phyloP scores from a whole-genome alignment of 2,888 invertebrate species.

The Leucozona laternaria region DNA sequence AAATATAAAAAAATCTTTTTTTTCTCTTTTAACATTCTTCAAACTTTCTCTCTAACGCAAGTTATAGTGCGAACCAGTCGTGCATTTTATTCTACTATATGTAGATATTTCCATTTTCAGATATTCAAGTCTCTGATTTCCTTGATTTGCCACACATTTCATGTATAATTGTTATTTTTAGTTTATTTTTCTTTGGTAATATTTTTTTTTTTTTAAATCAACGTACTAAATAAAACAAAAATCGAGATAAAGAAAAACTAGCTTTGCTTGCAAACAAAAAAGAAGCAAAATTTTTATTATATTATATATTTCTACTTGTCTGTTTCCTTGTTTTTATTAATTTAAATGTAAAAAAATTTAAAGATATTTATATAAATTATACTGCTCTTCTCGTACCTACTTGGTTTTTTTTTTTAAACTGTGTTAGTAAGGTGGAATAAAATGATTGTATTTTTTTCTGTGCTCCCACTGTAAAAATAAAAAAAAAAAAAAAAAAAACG shows the following conservation, averaged over 20 bases:
- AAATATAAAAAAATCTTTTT: no score
- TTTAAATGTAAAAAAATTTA: background rate
- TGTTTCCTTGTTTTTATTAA: constrained; percentile 42
- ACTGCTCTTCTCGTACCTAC: constrained; percentile 11
- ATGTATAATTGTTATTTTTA: background rate
- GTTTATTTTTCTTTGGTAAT: background rate
- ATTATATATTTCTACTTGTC: background rate
- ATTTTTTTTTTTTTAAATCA: constrained; percentile 20
- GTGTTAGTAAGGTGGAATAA: constrained; percentile 61
- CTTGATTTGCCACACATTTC: background rate
- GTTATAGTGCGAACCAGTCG: no score
- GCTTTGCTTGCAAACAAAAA: constrained; percentile 40
- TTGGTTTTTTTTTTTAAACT: constrained; percentile 20
- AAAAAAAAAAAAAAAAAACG: constrained; percentile 12
- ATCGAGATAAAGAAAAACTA: constrained; percentile 15
- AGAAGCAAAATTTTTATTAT: background rate
- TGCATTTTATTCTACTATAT: no score
- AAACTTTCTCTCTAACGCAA: no score
- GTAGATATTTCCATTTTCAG: no score
- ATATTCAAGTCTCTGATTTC: no score
- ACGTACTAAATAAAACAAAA: constrained; percentile 54
- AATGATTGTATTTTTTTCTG: constrained; percentile 59
- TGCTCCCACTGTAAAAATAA: constrained; percentile 67
- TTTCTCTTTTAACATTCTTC: no score
- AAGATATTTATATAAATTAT: constrained; percentile 25